Evolutionary conservation across 1,140 invertebrate species (phyloP).

Genomic region (Eupeodes corollae): DNA sequence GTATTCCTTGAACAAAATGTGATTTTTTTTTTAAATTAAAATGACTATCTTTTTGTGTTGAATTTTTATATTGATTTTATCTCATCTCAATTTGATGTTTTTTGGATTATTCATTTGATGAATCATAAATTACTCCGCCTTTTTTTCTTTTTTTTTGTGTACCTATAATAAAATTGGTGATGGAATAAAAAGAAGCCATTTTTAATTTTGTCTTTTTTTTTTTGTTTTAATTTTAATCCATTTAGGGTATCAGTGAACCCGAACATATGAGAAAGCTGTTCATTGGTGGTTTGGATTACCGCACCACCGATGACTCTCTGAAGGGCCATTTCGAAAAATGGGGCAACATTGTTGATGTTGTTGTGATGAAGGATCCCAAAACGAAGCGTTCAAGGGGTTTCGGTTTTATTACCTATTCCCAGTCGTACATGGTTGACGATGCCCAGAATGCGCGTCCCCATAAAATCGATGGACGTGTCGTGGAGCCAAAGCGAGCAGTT

Average conservation of each 20-base stretch:
- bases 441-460: conserved; percentile 77
- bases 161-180: too few relatives aligned
- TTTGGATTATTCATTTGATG: too few relatives aligned
- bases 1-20: too few relatives aligned
- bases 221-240: background rate
- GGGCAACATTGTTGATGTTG: conserved; percentile 95
- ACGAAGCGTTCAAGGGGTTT: conserved; percentile 88
- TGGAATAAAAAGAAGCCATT: too few relatives aligned
- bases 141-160: too few relatives aligned
- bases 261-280: conserved; percentile 94
- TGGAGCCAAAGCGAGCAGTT: conserved; percentile 94
- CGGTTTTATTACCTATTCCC: conserved; percentile 94
- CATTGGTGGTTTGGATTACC: conserved; percentile 92
- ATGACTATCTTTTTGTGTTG: too few relatives aligned
- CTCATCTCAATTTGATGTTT: too few relatives aligned
- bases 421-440: conserved; percentile 89
- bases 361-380: conserved; percentile 96
- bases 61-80: too few relatives aligned
- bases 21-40: too few relatives aligned
- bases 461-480: conserved; percentile 63
- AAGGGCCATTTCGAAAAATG: conserved; percentile 94
- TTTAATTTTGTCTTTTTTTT: too few relatives aligned
- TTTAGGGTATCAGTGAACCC: conserved; percentile 51
- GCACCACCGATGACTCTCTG: conserved; percentile 89
- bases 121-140: too few relatives aligned